Evolutionary conservation across 2,113 vertebrate species (phyloP).

Genomic region (Rhadina sibilatrix): DNA sequence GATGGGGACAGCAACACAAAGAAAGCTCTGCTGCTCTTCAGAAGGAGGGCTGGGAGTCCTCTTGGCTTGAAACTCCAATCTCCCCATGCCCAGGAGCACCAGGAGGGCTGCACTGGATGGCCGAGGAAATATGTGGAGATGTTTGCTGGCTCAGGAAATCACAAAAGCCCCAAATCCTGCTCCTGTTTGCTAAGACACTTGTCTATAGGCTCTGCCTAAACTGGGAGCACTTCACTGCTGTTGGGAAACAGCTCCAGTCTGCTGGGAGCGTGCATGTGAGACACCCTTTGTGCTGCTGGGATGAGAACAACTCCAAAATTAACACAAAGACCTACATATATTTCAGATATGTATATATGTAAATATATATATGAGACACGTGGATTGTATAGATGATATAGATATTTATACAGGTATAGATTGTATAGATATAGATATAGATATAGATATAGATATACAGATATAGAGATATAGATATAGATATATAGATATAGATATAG

Average conservation of each 20-base stretch:
- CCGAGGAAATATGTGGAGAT: background rate
- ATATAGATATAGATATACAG: background rate
- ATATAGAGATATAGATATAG: background rate
- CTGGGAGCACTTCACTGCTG: background rate
- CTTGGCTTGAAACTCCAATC: background rate
- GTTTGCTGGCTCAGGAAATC: background rate
- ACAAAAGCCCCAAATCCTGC: background rate
- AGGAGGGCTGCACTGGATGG: background rate
- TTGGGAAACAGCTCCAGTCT: background rate
- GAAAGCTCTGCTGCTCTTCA: background rate
- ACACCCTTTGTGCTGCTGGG: background rate
- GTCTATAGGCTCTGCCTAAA: background rate
- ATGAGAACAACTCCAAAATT: background rate
- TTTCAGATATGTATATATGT: background rate
- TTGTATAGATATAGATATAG: background rate
- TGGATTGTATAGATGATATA: fast-evolving
- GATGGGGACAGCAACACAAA: background rate
- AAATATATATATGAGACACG: too few relatives aligned
- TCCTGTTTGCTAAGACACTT: background rate
- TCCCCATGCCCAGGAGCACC: background rate
- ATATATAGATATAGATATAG: background rate
- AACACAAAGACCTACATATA: fast-evolving
- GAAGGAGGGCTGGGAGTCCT: background rate
- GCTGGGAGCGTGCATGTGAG: background rate
- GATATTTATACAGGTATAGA: background rate